Percentiles rank a stretch among this genome's conserved stretches.
Evolutionary conservation across 2,797 vertebrate species (phyloP).

Genomic region (Miopithecus talapoin): DNA sequence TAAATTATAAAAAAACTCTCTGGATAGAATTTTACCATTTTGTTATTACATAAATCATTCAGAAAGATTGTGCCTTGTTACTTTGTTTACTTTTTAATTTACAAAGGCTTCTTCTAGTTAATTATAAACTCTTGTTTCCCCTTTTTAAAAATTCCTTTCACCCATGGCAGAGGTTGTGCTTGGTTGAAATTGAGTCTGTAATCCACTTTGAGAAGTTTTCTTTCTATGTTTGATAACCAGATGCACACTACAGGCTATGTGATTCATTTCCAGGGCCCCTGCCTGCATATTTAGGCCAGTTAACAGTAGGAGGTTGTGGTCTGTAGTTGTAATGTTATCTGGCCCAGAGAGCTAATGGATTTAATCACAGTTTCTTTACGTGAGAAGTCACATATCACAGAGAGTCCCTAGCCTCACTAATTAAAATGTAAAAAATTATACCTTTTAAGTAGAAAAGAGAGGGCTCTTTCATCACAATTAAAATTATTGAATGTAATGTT

Average conservation of each 20-base stretch:
- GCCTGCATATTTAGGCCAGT: conserved; percentile 80
- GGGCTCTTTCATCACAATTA: background rate
- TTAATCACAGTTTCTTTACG: conserved; percentile 69
- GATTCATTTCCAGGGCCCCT: conserved; percentile 78
- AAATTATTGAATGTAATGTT: conserved; percentile 39
- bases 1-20: background rate
- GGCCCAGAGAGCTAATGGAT: conserved; percentile 77
- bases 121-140: conserved; percentile 33
- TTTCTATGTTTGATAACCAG: conserved; percentile 81
- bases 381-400: conserved; percentile 41
- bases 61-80: background rate
- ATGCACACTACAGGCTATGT: conserved; percentile 80
- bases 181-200: conserved; percentile 68
- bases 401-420: conserved; percentile 55
- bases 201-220: conserved; percentile 80
- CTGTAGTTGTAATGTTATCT: conserved; percentile 79
- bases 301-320: conserved; percentile 77
- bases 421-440: conserved; percentile 53
- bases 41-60: conserved; percentile 23
- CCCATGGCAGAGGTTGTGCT: conserved; percentile 58
- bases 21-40: background rate
- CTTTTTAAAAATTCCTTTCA: conserved; percentile 54
- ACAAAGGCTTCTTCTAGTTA: conserved; percentile 30
- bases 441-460: conserved; percentile 6
- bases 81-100: conserved; percentile 29